Conservation (phyloP, 2,113 vertebrate species). For the Ammodytes marinus region DNA sequence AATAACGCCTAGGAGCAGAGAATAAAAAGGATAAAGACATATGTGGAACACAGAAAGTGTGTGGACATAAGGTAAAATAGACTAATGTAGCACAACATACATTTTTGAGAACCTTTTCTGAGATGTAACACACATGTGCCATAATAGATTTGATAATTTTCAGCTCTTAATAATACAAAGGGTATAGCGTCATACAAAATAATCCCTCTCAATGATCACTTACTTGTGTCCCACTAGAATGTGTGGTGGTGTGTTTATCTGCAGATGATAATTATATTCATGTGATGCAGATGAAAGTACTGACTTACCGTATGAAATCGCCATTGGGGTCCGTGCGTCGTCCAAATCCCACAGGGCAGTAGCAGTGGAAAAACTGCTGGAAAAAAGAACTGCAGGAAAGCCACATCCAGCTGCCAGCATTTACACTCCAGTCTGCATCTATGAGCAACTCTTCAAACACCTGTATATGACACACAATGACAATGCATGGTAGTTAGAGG, state of each 20-base stretch:
- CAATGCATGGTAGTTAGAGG: neutral
- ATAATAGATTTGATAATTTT: neutral
- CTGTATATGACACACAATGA: slow-evolving; percentile 68
- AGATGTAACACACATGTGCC: neutral
- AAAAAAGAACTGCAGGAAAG: slow-evolving; percentile 98
- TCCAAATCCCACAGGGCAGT: slow-evolving; percentile 96
- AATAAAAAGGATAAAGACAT: slow-evolving; percentile 9
- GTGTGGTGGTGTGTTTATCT: too few species aligned
- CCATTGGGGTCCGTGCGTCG: slow-evolving; percentile 94
- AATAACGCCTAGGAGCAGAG: slow-evolving; percentile 87
- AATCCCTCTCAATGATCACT: too few species aligned
- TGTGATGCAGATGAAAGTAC: neutral
- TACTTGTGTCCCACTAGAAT: too few species aligned
- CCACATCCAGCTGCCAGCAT: slow-evolving; percentile 99
- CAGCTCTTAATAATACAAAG: neutral
- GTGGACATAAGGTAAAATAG: neutral
- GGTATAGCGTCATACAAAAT: too few species aligned
- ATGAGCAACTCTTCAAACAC: slow-evolving; percentile 96
- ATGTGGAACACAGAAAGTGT: neutral
- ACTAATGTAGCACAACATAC: neutral
- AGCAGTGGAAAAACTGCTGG: slow-evolving; percentile 97
- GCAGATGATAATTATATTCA: neutral
- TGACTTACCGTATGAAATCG: slow-evolving; percentile 93
- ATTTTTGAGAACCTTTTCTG: neutral
- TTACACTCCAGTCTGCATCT: slow-evolving; percentile 97